Conservation (phyloP, 2,113 vertebrate species). For the Megalops atlanticus region DNA sequence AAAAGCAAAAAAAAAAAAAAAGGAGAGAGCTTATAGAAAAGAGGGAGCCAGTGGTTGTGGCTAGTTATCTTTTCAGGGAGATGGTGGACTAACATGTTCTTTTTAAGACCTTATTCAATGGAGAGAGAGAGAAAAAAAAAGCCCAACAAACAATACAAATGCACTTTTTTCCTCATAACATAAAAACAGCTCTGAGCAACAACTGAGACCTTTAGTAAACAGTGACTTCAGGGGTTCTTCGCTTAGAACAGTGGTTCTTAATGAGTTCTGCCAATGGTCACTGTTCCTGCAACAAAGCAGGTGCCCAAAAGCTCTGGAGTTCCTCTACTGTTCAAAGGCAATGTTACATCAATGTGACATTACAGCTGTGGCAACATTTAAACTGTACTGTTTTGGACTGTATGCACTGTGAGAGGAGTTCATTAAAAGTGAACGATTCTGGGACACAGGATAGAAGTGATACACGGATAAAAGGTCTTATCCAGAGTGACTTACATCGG, state of each 20-base stretch:
- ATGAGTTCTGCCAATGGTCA: background rate
- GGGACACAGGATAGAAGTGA: background rate
- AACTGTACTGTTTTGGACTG: background rate
- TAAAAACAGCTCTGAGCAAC: background rate
- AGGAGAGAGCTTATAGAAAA: background rate
- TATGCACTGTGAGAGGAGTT: background rate
- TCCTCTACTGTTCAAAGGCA: background rate
- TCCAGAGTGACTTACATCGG: no score
- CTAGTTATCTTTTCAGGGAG: background rate
- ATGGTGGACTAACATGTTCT: constrained; percentile 1
- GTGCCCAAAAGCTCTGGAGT: no score
- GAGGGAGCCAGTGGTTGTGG: background rate
- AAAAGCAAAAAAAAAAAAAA: background rate
- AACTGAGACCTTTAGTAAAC: background rate
- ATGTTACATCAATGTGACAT: background rate
- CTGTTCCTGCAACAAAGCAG: background rate
- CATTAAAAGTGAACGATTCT: background rate
- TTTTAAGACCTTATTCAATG: background rate
- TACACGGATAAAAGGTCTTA: no score
- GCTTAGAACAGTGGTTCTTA: background rate
- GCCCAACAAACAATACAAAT: background rate
- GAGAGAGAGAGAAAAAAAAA: background rate
- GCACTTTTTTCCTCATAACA: background rate
- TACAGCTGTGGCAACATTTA: background rate
- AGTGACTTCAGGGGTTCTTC: background rate